Evolutionary conservation across 2,888 invertebrate genomes (phyloP).

Genomic region (Lasioglossum morio): DNA sequence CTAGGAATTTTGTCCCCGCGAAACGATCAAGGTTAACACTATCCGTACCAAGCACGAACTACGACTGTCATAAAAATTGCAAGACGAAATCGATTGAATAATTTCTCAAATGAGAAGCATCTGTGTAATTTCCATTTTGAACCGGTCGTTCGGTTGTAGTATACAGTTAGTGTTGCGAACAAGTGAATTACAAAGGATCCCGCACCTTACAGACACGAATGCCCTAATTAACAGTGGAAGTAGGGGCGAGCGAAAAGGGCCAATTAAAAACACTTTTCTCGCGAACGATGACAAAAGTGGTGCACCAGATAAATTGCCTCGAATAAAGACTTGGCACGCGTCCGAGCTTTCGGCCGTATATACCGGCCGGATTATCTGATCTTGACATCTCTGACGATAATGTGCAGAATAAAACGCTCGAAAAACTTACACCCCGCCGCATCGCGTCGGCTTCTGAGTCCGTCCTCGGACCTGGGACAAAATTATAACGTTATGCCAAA

Average conservation of each 20-base stretch:
- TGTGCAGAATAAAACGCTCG: conserved; percentile 27
- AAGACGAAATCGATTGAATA: too few relatives aligned
- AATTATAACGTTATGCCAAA: conserved; percentile 42
- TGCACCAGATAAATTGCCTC: conserved; percentile 17
- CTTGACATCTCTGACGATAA: conserved; percentile 33
- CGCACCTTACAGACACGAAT: neutral
- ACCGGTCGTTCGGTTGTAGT: too few relatives aligned
- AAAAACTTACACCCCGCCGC: conserved; percentile 26
- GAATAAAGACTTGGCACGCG: conserved; percentile 47
- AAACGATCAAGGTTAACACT: too few relatives aligned
- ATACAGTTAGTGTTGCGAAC: too few relatives aligned
- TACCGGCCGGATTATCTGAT: conserved; percentile 38
- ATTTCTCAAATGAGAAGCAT: too few relatives aligned
- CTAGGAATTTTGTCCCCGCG: too few relatives aligned
- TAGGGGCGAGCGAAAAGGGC: neutral
- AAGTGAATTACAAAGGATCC: neutral
- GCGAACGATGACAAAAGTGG: conserved; percentile 11
- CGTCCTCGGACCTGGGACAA: neutral
- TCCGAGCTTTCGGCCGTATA: conserved; percentile 13
- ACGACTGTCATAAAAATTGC: too few relatives aligned
- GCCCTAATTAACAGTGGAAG: neutral
- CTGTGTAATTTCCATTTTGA: too few relatives aligned
- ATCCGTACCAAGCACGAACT: too few relatives aligned
- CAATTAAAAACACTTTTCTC: conserved; percentile 20
- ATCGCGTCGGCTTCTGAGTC: neutral